Base-by-base conservation (phyloP, 2,797 vertebrate genomes). In the Malacoctenus gilli region DNA sequence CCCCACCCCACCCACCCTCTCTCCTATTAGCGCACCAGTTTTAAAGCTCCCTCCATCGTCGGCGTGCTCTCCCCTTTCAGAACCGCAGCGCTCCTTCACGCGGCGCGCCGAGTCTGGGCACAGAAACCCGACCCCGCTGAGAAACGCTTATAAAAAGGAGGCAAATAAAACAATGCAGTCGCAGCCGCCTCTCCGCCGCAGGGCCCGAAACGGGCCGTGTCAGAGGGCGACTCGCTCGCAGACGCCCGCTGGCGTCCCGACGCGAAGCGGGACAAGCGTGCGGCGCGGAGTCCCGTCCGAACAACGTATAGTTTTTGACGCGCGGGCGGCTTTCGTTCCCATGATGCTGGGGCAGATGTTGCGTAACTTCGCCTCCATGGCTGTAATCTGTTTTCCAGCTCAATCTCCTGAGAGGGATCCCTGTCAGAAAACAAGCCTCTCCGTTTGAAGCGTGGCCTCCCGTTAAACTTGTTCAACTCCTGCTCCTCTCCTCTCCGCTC, bases 391-490 rank as follows among this genome's bases (percentile, higher is more conserved):
- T 88, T 88, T 83, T 80, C 82, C 84, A 83, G 81, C 66, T 59
- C 60, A 46, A 74, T 81, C 82, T 89, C 83, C 77, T 68, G 84
- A 85, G 85, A 89, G 68, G 70, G 76, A 86, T 86, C 83, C 53
- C 59, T 86, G 85, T 85, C 86, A 87, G 76, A 86, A 87, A 87
- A 85, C 80, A 87, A 83, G 77, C 65, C 65, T 63, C 79, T 77
- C 75, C 49, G 61, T 80, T 82, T 84, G 69, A 78, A 77, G 69
- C 59, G 21, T 52, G 70, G 80, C 82, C 84, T 82, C 71, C 49
- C 65, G 64, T 85, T 83, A 51, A 78, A 80, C 78, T 75, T 69
- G 64, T 67, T 82, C 61, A 79, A 68, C 84, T 77, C 51, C 62
- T 65, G 59, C 43, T 53, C 75, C 42, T 65, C 43, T 53, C 75